Conservation (phyloP, 2,113 vertebrate species). For the Turdus rufiventris region DNA sequence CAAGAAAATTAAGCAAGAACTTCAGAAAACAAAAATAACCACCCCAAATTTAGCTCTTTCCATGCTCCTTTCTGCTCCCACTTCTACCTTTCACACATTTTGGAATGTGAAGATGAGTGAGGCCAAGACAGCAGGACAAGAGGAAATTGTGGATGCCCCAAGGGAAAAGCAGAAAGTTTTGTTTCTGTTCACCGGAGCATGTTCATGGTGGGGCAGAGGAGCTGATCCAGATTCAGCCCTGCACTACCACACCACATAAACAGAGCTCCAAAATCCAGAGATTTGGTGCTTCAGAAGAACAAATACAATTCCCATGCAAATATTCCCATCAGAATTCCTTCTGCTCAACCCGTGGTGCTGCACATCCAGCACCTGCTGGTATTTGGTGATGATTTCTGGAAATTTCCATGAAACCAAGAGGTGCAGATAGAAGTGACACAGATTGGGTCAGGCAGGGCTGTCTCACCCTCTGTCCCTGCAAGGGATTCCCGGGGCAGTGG, state of each 20-base stretch:
- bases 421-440: not conserved
- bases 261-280: not conserved
- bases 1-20: not conserved
- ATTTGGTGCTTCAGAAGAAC: not conserved
- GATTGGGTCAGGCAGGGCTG: not conserved
- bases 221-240: not conserved
- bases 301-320: not conserved
- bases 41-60: not conserved
- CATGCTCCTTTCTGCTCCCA: not conserved
- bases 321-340: not conserved
- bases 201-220: not conserved
- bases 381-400: not conserved
- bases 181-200: not conserved
- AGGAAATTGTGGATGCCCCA: not conserved
- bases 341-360: not conserved
- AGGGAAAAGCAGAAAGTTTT: not conserved
- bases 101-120: not conserved
- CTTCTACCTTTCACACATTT: not conserved
- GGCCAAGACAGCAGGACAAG: not conserved
- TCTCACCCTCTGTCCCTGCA: not conserved
- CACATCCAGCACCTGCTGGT: not conserved
- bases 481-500: accelerated
- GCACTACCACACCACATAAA: not conserved
- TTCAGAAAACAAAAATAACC: not conserved
- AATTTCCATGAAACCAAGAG: not conserved